Base-by-base conservation (phyloP, 2,113 vertebrate genomes). In the Steatornis caripensis region DNA sequence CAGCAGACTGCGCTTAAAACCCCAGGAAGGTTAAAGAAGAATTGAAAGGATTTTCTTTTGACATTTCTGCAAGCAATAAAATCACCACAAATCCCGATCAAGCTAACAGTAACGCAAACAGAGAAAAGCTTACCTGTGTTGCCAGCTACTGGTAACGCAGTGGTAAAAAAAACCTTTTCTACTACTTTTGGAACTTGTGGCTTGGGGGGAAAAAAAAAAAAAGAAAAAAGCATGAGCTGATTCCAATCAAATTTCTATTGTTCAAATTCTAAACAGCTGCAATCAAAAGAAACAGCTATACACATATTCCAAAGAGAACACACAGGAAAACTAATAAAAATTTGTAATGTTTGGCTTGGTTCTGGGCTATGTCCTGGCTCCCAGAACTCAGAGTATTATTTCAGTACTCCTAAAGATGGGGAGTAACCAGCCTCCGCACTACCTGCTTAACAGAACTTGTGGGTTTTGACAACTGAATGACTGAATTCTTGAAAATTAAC, bases 161-260 rank as follows among this genome's bases (percentile, higher is more conserved):
- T 99, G 77, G 99, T 99, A 94, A 99, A 99, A 98, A 99, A 99
- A 57, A 99, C 98, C 90, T 99, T 99, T 96, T 99, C 99, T 76
- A 99, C 99, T 97, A 99, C 99, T 98, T 99, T 99, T 87, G 99
- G 98, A 90, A 98, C 98, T 98, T 98, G 98, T 85, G 98, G 98
- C 97, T 98, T 92, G 96, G 97, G 96, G 64, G 19, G 57, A 37
- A 58, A 46, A 57, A 48, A 46, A 41, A 62, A 17, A n/a, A 21
- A 53, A 69, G 85, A 72, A 81, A 66, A 72, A 94, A 60, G 72
- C 12, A 57, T 91, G 70, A 84, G 23, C 46, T 37, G 12, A 93
- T 62, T 84, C 11, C 4, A 68, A 58, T 60, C 12, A 80, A 53
- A 58, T 88, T 58, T 77, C 84, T 85, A 1, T 12, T 72, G 18